Base-by-base conservation (phyloP, 2,797 vertebrate species). In the Eupleurogrammus muticus region DNA sequence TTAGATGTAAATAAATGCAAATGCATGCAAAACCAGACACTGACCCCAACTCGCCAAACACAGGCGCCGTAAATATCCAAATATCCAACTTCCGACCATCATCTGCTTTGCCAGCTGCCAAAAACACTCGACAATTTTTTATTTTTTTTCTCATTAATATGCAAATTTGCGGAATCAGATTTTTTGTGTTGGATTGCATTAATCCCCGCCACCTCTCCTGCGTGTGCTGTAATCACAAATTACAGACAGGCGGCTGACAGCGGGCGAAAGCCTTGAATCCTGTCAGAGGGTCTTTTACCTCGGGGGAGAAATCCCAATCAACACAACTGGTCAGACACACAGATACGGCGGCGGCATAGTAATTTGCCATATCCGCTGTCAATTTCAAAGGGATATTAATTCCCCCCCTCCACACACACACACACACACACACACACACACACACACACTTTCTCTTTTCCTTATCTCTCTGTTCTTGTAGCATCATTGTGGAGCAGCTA, bases 81-180 rank as follows among this genome's bases (percentile, higher is more conserved):
- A 89, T 75, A 77, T 83, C 55, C 24, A 76, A 87, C 75, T 90
- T 92, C 88, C 78, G 81, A 90, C 85, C 71, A 81, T 90, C 82
- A 87, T 89, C 58, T 88, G 77, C 83, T 77, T 90, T 80, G 73
- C 85, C 87, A 92, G 89, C 86, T 93, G 90, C 89, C 82, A 88
- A 87, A 90, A 89, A 87, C 83, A 87, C 86, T 84, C 81, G 66
- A 76, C 57, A 68, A 81, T 87, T 89, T 81, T n/a, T n/a, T n/a
- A n/a, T n/a, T n/a, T n/a, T n/a, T n/a, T n/a, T 90, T 90, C 89
- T 93, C 84, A 94, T 94, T 94, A 93, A 93, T 91, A 95, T 94
- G 93, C 90, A 94, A 94, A 95, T 95, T 79, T 85, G 69, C 79
- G 85, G 90, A 91, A 93, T 94, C 87, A 94, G 90, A 94, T 92